These are phyloP conservation scores for Cinclus mexicanus DNA, from an alignment of 2,113 vertebrate genomes.

Conservation along the genomic window DNA sequence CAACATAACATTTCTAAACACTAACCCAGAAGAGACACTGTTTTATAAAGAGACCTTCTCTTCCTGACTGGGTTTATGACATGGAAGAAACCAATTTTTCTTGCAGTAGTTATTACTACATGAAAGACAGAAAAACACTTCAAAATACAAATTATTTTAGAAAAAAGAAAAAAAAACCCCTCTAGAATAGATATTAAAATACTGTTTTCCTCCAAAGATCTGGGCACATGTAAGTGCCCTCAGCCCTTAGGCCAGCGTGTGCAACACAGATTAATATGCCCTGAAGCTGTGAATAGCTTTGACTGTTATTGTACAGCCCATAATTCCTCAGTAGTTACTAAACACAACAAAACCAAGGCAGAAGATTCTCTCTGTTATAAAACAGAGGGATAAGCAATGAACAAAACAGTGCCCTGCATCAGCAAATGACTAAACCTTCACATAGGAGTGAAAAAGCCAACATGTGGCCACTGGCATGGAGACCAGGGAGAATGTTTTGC, in stretches of 20 bases:
- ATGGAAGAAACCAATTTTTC: background rate
- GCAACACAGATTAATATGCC: background rate
- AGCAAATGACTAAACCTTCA: background rate
- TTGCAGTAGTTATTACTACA: background rate
- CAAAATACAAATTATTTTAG: background rate
- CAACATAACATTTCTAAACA: background rate
- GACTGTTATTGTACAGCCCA: background rate
- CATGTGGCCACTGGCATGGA: rapidly evolving
- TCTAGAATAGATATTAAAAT: background rate
- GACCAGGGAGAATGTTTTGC: background rate
- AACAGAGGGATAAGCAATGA: background rate
- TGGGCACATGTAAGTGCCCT: background rate
- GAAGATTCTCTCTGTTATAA: background rate
- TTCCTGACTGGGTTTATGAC: background rate
- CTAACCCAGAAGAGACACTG: background rate
- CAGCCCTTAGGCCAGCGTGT: background rate
- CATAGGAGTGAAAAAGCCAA: background rate
- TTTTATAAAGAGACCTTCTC: background rate
- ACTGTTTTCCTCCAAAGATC: background rate
- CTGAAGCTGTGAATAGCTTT: background rate
- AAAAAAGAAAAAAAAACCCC: rapidly evolving
- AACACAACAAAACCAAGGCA: background rate
- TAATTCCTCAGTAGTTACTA: background rate
- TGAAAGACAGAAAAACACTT: background rate
- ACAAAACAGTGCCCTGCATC: background rate